A percentile compares a stretch with the other conserved stretches of the same genome.
Evolutionary conservation across 2,113 vertebrate species (phyloP).

Genomic region (Ovis canadensis): DNA sequence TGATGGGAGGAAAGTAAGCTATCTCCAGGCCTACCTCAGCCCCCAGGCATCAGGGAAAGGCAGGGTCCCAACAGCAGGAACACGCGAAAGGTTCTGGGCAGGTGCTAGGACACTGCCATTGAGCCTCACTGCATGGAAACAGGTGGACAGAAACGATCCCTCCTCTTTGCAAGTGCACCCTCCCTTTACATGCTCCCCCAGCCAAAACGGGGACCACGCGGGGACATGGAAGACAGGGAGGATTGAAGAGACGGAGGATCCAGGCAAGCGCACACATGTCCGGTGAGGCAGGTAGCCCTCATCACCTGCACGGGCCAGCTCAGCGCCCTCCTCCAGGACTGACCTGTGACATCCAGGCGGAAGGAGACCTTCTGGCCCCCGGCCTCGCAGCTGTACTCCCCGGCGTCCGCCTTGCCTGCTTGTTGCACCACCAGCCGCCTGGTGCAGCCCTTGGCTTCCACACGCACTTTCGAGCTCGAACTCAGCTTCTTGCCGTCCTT

Average conservation of each 20-base stretch:
- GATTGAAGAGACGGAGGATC: neutral
- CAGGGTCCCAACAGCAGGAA: accelerated
- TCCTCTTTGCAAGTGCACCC: neutral
- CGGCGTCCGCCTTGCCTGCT: constrained; percentile 64
- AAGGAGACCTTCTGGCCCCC: constrained; percentile 70
- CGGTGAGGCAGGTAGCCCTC: accelerated
- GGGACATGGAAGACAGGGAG: neutral
- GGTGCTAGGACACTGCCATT: neutral
- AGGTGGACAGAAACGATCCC: accelerated
- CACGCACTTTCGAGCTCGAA: constrained; percentile 52
- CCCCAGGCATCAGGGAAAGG: neutral
- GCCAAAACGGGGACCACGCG: accelerated
- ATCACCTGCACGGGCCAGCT: neutral
- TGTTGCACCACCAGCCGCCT: constrained; percentile 66
- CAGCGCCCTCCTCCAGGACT: neutral
- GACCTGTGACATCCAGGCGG: constrained; percentile 58
- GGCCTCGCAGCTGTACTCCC: constrained; percentile 73
- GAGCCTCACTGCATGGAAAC: neutral
- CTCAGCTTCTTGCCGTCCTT: constrained; percentile 83
- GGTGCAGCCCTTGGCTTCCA: constrained; percentile 32
- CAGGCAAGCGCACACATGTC: neutral
- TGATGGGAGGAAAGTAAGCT: neutral
- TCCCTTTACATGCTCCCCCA: no score
- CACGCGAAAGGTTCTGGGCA: neutral
- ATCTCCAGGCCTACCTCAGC: neutral